These are phyloP conservation scores for Microctenopoma lineatum DNA, from an alignment of 2,797 vertebrate genomes.

Conservation along the genomic window DNA sequence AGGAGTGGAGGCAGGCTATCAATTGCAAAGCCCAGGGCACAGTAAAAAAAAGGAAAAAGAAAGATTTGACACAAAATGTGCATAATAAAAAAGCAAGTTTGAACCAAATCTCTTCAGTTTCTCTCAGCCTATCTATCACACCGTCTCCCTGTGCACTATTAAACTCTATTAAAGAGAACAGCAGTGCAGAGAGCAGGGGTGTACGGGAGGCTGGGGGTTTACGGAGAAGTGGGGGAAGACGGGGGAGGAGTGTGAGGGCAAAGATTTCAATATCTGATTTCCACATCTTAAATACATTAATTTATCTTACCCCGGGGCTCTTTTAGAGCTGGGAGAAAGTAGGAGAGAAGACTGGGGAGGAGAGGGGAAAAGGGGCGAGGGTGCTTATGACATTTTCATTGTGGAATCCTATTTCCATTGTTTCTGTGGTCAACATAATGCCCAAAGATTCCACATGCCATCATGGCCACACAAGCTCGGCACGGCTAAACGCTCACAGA, in stretches of 20 bases:
- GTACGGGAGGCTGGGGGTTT: constrained; percentile 60
- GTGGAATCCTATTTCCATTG: constrained; percentile 81
- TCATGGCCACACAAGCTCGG: constrained; percentile 74
- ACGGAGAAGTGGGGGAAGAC: constrained; percentile 77
- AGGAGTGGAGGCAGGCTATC: constrained; percentile 86
- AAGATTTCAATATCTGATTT: constrained; percentile 90
- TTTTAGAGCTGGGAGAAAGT: constrained; percentile 68
- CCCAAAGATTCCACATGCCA: constrained; percentile 80
- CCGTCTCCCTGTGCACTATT: constrained; percentile 82
- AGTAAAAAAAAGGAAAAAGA: constrained; percentile 84
- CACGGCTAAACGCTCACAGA: constrained; percentile 76
- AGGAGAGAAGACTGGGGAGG: constrained; percentile 60
- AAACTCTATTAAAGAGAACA: constrained; percentile 83
- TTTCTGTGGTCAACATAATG: constrained; percentile 79
- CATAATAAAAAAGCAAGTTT: constrained; percentile 72
- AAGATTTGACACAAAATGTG: constrained; percentile 77
- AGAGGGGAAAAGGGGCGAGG: constrained; percentile 62
- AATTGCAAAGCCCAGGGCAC: constrained; percentile 99
- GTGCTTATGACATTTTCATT: constrained; percentile 80
- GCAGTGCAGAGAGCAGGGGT: constrained; percentile 67
- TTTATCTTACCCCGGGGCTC: constrained; percentile 80
- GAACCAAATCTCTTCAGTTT: constrained; percentile 78
- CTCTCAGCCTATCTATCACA: constrained; percentile 86
- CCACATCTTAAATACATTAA: constrained; percentile 87
- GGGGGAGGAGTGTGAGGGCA: constrained; percentile 87